Percentiles rank a stretch among this genome's conserved stretches.
Evolutionary conservation across 2,113 vertebrate genomes (phyloP).

Genomic region (Cavia aperea): DNA sequence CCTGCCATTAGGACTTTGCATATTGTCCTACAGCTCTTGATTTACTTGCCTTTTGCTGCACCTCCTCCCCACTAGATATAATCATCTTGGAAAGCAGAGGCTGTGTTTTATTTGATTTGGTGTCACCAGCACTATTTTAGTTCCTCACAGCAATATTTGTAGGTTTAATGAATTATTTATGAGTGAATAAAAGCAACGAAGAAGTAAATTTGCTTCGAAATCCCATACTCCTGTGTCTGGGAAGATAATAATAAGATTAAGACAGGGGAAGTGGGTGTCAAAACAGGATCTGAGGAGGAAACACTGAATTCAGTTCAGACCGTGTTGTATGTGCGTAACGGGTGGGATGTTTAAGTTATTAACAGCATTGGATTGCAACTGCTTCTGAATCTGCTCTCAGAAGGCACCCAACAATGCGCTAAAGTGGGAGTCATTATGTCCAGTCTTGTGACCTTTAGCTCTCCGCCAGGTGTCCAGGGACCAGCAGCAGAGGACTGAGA

Average conservation of each 20-base stretch:
- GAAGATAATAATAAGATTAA: slow-evolving; percentile 50
- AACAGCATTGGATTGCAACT: neutral
- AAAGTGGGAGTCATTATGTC: neutral
- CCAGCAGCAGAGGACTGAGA: neutral
- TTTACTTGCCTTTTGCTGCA: neutral
- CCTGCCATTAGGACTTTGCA: neutral
- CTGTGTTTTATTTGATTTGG: slow-evolving; percentile 52
- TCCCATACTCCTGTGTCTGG: slow-evolving; percentile 38
- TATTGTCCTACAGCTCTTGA: neutral
- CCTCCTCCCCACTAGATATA: neutral
- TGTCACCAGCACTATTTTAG: slow-evolving; percentile 58
- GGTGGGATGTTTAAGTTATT: neutral
- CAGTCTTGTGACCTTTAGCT: neutral
- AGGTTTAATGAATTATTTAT: slow-evolving; percentile 68
- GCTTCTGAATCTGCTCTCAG: neutral
- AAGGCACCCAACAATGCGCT: fast-evolving
- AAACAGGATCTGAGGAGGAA: slow-evolving; percentile 24
- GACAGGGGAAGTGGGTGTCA: slow-evolving; percentile 35
- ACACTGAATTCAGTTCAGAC: slow-evolving; percentile 24
- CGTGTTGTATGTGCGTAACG: neutral
- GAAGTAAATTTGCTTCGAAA: slow-evolving; percentile 57
- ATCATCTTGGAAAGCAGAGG: slow-evolving; percentile 51
- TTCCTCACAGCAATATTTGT: slow-evolving; percentile 62
- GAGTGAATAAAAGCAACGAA: slow-evolving; percentile 59
- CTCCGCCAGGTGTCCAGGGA: neutral